These are phyloP conservation scores for Aphyosemion australe DNA, from an alignment of 2,113 vertebrate species.

Conservation along the genomic window DNA sequence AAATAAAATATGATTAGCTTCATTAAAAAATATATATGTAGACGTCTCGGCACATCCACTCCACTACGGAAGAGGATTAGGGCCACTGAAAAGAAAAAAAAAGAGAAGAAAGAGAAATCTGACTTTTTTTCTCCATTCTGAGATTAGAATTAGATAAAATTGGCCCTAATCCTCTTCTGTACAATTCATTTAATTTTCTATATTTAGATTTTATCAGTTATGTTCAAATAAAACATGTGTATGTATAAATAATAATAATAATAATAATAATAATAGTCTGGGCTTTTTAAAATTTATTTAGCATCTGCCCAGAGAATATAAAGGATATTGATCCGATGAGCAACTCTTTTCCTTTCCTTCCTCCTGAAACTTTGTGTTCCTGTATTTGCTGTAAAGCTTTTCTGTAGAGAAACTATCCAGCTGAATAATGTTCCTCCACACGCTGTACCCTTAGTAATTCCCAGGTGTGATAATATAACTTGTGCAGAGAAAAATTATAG, in stretches of 20 bases:
- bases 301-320: constrained; percentile 37
- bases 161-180: too few species aligned
- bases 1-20: not conserved
- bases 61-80: not conserved
- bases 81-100: too few species aligned
- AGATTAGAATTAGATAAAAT: too few species aligned
- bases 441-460: constrained; percentile 13
- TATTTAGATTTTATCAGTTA: not conserved
- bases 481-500: constrained; percentile 49
- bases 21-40: not conserved
- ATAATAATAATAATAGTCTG: too few species aligned
- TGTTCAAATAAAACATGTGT: not conserved
- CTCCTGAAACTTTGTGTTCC: constrained; percentile 7
- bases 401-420: constrained; percentile 14
- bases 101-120: too few species aligned
- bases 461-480: constrained; percentile 34
- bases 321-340: constrained; percentile 60
- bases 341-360: constrained; percentile 20
- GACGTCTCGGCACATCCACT: not conserved
- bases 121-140: too few species aligned
- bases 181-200: too few species aligned
- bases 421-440: constrained; percentile 31
- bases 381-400: constrained; percentile 17
- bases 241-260: not conserved
- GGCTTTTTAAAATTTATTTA: not conserved